Evolutionary conservation across 2,888 invertebrate species (phyloP), one percentile per base, ranked within the genome.

Genomic region (Lucinisca nassula): DNA sequence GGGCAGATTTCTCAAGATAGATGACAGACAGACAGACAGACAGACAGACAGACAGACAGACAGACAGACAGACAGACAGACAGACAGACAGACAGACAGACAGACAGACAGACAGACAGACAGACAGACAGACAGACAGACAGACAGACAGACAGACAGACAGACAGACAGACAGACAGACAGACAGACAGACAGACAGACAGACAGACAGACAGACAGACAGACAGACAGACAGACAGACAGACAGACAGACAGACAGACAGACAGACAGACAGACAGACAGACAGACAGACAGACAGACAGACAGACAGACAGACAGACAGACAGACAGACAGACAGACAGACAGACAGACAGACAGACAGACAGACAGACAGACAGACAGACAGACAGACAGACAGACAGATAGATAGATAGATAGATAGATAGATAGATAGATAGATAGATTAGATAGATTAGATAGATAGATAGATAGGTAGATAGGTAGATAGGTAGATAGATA

Each of bases 201-300:
- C 51, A 49, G 51, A 49, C 51, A 49, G 51, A 49, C 51, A 49
- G 51, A 49, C 51, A 49, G 51, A 49, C 51, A 49, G 51, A 49
- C 51, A 49, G 51, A 49, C 51, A 49, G 51, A 49, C 51, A 49
- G 17, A 49, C 73, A 73, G 21, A 73, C 73, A 74, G 38, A 80
- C 51, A 73, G 38, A 73, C 51, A 80, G 38, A 80, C 55, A 80
- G 38, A 80, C 27, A 67, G 27, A 80, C 35, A 80, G 24, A 80
- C 35, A 80, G 24, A 80, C n/a, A 49, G 40, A 74, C 35, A 80
- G 27, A 80, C 35, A 80, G 37, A 80, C 32, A 80, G 37, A 49
- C 51, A 74, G 37, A 80, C 51, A 74, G 32, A 72, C 72, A 40
- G 32, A 79, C 49, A 79, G 17, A 72, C 45, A 79, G 32, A 79